phyloP scores from a whole-genome alignment of 2,113 vertebrate species.

The Struthio camelus region DNA sequence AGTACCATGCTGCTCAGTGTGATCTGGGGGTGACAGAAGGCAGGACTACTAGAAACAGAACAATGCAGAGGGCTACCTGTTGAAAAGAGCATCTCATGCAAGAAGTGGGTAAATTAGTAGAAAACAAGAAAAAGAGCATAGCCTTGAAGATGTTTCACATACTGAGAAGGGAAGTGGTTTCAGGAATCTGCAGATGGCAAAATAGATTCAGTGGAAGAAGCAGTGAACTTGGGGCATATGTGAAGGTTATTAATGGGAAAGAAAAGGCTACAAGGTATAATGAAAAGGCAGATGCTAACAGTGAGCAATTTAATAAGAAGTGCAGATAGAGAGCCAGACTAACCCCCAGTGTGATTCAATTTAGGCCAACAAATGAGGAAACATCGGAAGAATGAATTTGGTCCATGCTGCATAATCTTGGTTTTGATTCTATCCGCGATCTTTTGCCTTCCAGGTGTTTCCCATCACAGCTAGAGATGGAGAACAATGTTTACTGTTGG shows the following conservation, averaged over 20 bases:
- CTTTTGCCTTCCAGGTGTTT: constrained; percentile 46
- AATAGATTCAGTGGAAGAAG: neutral
- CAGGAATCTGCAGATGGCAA: neutral
- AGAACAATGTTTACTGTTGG: constrained; percentile 13
- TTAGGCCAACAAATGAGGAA: constrained; percentile 39
- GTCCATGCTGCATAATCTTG: neutral
- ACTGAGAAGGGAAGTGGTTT: neutral
- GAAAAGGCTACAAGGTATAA: constrained; percentile 30
- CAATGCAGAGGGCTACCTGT: neutral
- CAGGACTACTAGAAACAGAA: neutral
- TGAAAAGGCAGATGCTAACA: constrained; percentile 56
- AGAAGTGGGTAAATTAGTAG: neutral
- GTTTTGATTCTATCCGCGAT: neutral
- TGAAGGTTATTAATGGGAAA: constrained; percentile 48
- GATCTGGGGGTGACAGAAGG: neutral
- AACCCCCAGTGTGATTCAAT: constrained; percentile 29
- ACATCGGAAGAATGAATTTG: constrained; percentile 52
- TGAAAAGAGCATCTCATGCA: neutral
- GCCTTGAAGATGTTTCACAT: neutral
- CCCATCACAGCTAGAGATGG: neutral
- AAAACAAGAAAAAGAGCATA: neutral
- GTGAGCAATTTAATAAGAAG: constrained; percentile 61
- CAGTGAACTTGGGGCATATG: constrained; percentile 24
- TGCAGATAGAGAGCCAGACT: constrained; percentile 30
- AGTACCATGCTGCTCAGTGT: neutral